These are phyloP conservation scores for Dryobota labecula DNA, from an alignment of 2,888 invertebrate genomes.

Conservation along the genomic window DNA sequence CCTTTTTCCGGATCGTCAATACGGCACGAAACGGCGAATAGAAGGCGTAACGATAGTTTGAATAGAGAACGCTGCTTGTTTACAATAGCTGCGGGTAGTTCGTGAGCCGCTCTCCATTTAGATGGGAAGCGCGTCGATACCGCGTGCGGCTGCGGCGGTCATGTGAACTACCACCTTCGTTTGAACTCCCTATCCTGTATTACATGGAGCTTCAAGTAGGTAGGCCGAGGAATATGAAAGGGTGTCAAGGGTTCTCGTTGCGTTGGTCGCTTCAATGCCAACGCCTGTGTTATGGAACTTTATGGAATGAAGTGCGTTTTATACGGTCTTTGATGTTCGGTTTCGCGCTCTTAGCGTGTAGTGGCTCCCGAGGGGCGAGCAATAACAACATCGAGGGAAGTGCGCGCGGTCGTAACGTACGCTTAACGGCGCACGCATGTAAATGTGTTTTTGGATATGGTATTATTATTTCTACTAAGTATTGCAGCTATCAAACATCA, in stretches of 20 bases:
- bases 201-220: slow-evolving; percentile 60
- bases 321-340: slow-evolving; percentile 88
- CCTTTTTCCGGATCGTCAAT: slow-evolving; percentile 82
- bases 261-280: slow-evolving; percentile 77
- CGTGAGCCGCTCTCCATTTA: slow-evolving; percentile 88
- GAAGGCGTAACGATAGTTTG: slow-evolving; percentile 86
- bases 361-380: slow-evolving; percentile 82
- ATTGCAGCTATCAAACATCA: slow-evolving; percentile 37
- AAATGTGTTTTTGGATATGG: slow-evolving; percentile 70
- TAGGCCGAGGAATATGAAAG: slow-evolving; percentile 68
- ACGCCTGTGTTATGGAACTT: slow-evolving; percentile 85
- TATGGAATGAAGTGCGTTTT: slow-evolving; percentile 88
- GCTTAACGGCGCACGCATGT: slow-evolving; percentile 75
- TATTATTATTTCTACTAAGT: slow-evolving; percentile 49
- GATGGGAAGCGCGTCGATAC: slow-evolving; percentile 86
- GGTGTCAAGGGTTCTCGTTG: slow-evolving; percentile 76
- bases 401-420: slow-evolving; percentile 78
- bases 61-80: slow-evolving; percentile 88
- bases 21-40: slow-evolving; percentile 80
- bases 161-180: slow-evolving; percentile 76
- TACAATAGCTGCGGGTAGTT: slow-evolving; percentile 89
- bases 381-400: slow-evolving; percentile 83
- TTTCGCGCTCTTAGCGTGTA: slow-evolving; percentile 84
- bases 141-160: slow-evolving; percentile 80
- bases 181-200: slow-evolving; percentile 72